Conservation (phyloP, 2,888 invertebrate species). For the Napeogenes inachia region DNA sequence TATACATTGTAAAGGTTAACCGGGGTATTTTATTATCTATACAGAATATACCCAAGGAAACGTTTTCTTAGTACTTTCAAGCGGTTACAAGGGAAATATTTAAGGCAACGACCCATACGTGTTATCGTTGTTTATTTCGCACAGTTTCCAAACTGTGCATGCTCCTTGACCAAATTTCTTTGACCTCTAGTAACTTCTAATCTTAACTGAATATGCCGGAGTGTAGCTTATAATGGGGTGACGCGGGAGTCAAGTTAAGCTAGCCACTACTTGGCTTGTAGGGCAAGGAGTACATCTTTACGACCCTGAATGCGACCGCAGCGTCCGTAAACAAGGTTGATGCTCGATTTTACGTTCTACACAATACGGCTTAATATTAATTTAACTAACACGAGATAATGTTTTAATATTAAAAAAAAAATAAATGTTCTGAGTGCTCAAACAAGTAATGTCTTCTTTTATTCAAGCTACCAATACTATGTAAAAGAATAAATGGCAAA, state of each 20-base stretch:
- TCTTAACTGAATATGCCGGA: conserved; percentile 22
- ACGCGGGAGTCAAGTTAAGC: conserved; percentile 39
- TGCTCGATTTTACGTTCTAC: conserved; percentile 48
- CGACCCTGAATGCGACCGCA: conserved; percentile 57
- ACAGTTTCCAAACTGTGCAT: conserved; percentile 59
- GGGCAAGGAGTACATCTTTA: conserved; percentile 66
- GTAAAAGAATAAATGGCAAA: no score
- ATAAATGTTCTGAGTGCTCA: no score
- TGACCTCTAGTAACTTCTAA: conserved; percentile 32
- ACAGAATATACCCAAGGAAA: conserved; percentile 12
- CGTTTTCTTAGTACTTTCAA: conserved; percentile 19
- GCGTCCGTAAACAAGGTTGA: conserved; percentile 49
- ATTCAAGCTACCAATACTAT: no score
- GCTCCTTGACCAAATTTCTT: conserved; percentile 14
- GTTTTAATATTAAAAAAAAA: conserved; percentile 1
- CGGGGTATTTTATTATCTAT: conserved; percentile 1
- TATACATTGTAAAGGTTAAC: not conserved
- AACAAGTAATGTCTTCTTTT: no score
- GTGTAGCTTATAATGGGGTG: conserved; percentile 27
- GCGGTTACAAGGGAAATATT: conserved; percentile 36
- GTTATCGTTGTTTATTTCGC: conserved; percentile 69
- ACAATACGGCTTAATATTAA: conserved; percentile 28
- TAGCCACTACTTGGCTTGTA: conserved; percentile 48
- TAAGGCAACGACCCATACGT: conserved; percentile 49
- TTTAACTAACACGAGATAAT: conserved; percentile 16